phyloP scores from a whole-genome alignment of 2,888 invertebrate genomes.

The Acrobasis repandana region DNA sequence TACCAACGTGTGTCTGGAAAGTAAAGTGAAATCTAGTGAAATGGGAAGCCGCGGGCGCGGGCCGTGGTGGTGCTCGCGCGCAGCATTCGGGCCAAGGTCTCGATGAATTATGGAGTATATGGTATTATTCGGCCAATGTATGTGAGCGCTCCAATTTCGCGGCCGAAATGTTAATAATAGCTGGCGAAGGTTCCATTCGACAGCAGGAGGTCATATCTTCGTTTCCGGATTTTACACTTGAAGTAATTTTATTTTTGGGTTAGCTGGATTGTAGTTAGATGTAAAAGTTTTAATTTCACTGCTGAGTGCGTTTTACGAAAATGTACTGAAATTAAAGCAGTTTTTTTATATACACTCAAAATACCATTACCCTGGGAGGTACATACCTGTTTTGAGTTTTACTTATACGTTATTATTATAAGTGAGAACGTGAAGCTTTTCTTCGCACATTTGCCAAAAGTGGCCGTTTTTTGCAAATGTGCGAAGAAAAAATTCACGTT shows the following conservation, averaged over 20 bases:
- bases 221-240: constrained; percentile 64
- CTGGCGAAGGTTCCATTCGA: constrained; percentile 74
- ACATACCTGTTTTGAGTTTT: too few relatives aligned
- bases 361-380: too few relatives aligned
- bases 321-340: too few relatives aligned
- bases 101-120: constrained; percentile 80
- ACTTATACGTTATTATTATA: too few relatives aligned
- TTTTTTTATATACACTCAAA: too few relatives aligned
- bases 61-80: constrained; percentile 33
- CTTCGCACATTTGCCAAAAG: too few relatives aligned
- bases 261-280: not conserved
- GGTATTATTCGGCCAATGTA: constrained; percentile 78
- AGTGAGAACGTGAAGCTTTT: too few relatives aligned
- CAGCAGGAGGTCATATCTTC: constrained; percentile 69
- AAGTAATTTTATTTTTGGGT: constrained; percentile 31
- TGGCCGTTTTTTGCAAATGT: too few relatives aligned
- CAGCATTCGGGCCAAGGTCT: constrained; percentile 76
- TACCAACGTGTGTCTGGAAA: constrained; percentile 7
- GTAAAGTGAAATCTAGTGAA: constrained; percentile 18
- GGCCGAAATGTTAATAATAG: constrained; percentile 76
- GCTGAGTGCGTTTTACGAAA: too few relatives aligned
- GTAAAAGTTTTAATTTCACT: not conserved
- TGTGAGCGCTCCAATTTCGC: constrained; percentile 77
- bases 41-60: constrained; percentile 17
- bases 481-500: too few relatives aligned